A percentile compares a stretch with the other conserved stretches of the same genome.
phyloP scores from a whole-genome alignment of 2,888 invertebrate genomes.

The Amphipyra berbera region DNA sequence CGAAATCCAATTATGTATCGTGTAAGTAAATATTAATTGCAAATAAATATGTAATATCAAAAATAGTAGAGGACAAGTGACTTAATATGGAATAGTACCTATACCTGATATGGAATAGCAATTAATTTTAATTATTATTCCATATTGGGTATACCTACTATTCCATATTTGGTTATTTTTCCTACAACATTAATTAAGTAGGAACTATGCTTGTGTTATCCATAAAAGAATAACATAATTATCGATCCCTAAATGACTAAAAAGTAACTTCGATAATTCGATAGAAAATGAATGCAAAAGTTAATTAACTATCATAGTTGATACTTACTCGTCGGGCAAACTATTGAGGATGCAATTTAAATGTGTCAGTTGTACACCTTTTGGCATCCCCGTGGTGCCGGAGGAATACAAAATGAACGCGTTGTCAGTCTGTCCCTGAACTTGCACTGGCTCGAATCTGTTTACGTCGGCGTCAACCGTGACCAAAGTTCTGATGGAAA shows the following conservation, averaged over 20 bases:
- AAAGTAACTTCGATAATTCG: neutral
- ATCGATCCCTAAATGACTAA: too few species aligned
- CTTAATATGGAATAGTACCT: too few species aligned
- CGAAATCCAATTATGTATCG: conserved; percentile 21
- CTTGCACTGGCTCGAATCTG: conserved; percentile 78
- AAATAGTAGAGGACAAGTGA: neutral
- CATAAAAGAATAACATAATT: too few species aligned
- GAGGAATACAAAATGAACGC: conserved; percentile 91
- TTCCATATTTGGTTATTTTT: too few species aligned
- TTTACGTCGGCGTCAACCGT: conserved; percentile 64
- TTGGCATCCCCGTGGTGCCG: conserved; percentile 92
- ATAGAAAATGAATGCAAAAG: neutral
- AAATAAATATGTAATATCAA: conserved; percentile 2
- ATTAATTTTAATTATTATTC: too few species aligned
- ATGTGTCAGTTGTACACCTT: conserved; percentile 91
- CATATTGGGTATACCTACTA: too few species aligned
- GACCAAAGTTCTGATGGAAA: conserved; percentile 66
- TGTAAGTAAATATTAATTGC: conserved; percentile 17
- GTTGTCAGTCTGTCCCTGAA: conserved; percentile 80
- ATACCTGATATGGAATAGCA: too few species aligned
- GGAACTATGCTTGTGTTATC: too few species aligned
- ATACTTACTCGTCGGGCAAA: conserved; percentile 74
- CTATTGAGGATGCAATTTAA: conserved; percentile 85
- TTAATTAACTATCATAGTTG: conserved; percentile 3
- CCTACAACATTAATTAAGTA: too few species aligned